Percentiles rank a stretch among this genome's conserved stretches.
Evolutionary conservation across 2,797 vertebrate species (phyloP).

Genomic region (Toxotes lorentzi): DNA sequence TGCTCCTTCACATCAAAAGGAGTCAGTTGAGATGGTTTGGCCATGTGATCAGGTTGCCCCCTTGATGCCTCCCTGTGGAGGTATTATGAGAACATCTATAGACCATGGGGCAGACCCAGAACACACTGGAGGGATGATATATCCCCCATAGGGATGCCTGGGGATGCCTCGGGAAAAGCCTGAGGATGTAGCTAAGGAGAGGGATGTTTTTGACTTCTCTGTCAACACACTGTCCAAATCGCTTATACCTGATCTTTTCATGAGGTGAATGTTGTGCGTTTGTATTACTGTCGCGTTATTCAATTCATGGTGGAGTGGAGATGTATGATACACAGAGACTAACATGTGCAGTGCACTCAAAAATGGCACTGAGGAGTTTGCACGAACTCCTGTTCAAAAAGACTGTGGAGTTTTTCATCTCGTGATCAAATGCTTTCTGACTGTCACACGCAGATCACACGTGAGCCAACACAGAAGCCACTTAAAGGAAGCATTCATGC

Average conservation of each 20-base stretch:
- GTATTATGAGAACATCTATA: too few species aligned
- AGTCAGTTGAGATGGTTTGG: too few species aligned
- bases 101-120: too few species aligned
- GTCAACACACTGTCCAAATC: background rate
- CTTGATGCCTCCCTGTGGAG: too few species aligned
- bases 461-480: slow-evolving; percentile 11
- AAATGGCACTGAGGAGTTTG: background rate
- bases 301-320: background rate
- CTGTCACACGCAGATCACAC: slow-evolving; percentile 4
- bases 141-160: too few species aligned
- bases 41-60: too few species aligned
- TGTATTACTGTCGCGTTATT: background rate
- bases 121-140: too few species aligned
- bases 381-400: slow-evolving; percentile 1
- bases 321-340: background rate
- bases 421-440: background rate
- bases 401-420: slow-evolving; percentile 5
- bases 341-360: too few species aligned
- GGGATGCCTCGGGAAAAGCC: too few species aligned
- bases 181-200: background rate
- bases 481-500: slow-evolving; percentile 40
- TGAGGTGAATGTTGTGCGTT: background rate
- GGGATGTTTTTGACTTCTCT: slow-evolving; percentile 1
- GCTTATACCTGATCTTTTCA: background rate
- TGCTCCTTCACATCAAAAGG: too few species aligned